Base-by-base conservation (phyloP, 1,140 invertebrate genomes). In the Reticulitermes speratus region DNA sequence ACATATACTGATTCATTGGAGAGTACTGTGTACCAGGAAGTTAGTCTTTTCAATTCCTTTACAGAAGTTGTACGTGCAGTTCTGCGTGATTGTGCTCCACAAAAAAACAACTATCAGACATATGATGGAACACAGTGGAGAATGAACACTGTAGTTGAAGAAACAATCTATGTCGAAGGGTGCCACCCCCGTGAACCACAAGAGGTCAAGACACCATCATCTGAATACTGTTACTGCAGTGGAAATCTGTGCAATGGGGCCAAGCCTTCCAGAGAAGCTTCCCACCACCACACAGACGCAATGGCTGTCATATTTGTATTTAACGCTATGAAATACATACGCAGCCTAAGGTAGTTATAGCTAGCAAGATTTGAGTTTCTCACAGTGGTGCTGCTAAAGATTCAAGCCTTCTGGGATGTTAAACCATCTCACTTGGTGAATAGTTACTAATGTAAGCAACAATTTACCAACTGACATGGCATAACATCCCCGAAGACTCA, bases 51-150 rank as follows among this genome's bases (percentile, higher is more conserved):
- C 45, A 23, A 65, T 65, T 65, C 19, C 25, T n/a, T 93, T 93
- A 55, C 91, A 95, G 94, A 94, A 87, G 91, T 92, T 86, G 92
- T 96, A 44, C 93, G 93, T 82, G 93, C 92, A 25, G 93, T 94
- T 21, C 91, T 94, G 82, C 92, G 96, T 75, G 95, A 94, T 86
- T 97, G 96, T 89, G 95, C 96, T 0, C 90, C 93, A 2, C 96
- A 97, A 89, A 94, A 94, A 88, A 91, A 95, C 86, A 92, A 91
- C 11, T 93, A 93, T 87, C 93, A 94, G 25, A 88, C 88, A 12
- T 92, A 92, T 84, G 90, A 92, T 55, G 91, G 95, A 86, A 92
- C 91, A 5, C 88, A 89, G 75, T 97, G 95, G 96, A 90, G 92
- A 9, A 90, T 90, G 30, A 92, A 93, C 87, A 92, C 93, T 38